Evolutionary conservation across 2,797 vertebrate genomes (phyloP).

Genomic region (Kryptopterus vitreolus): DNA sequence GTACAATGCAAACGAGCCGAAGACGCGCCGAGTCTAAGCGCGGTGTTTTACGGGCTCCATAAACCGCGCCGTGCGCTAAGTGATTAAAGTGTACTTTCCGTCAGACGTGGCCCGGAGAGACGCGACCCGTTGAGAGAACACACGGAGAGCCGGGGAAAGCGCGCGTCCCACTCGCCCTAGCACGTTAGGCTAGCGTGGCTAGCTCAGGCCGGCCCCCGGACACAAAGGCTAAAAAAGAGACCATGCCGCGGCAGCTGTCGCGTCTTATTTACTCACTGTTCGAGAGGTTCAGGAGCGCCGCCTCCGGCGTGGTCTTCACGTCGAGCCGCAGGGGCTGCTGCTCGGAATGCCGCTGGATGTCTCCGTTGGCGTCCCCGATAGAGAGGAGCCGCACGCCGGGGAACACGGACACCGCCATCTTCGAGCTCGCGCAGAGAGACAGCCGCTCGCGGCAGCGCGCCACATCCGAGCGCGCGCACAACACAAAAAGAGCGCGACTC

Average conservation of each 20-base stretch:
- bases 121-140: too few species aligned
- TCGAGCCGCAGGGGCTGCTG: slow-evolving; percentile 91
- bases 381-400: slow-evolving; percentile 94
- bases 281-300: slow-evolving; percentile 86
- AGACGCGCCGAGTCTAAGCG: not conserved
- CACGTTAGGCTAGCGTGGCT: slow-evolving; percentile 30
- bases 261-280: slow-evolving; percentile 79
- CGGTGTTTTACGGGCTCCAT: too few species aligned
- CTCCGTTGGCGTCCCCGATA: slow-evolving; percentile 94
- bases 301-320: slow-evolving; percentile 85
- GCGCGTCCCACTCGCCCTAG: not conserved
- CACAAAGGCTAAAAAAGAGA: slow-evolving; percentile 26
- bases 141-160: not conserved
- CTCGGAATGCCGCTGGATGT: slow-evolving; percentile 94
- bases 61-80: too few species aligned
- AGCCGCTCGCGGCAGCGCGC: slow-evolving; percentile 64
- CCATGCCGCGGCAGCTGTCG: not conserved
- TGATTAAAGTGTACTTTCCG: too few species aligned
- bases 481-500: slow-evolving; percentile 21
- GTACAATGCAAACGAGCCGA: not conserved
- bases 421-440: slow-evolving; percentile 75
- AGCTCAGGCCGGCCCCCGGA: slow-evolving; percentile 27
- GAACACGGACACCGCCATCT: slow-evolving; percentile 94
- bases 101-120: too few species aligned
- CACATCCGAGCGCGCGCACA: slow-evolving; percentile 59